Evolutionary conservation across 2,797 vertebrate genomes (phyloP).

Genomic region (Oreortyx pictus): DNA sequence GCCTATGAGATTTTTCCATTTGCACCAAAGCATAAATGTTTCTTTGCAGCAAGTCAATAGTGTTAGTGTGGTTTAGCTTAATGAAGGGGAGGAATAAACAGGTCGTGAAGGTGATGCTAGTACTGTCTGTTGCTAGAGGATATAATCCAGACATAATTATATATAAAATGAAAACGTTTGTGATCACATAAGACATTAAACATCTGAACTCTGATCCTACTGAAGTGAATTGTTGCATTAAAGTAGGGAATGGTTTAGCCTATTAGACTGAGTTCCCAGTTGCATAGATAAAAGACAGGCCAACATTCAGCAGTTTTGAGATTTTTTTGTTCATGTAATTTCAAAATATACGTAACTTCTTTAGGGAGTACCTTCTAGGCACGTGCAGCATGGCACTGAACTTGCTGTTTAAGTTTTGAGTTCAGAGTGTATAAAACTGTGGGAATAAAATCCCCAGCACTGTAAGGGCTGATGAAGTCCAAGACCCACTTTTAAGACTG

Average conservation of each 20-base stretch:
- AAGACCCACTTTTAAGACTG: no score
- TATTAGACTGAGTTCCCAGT: neutral
- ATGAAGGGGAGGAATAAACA: neutral
- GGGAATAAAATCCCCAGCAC: no score
- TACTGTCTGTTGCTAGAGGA: conserved; percentile 46
- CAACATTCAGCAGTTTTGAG: neutral
- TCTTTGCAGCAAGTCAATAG: conserved; percentile 51
- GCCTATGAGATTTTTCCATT: conserved; percentile 67
- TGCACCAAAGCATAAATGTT: conserved; percentile 58
- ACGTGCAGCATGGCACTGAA: neutral
- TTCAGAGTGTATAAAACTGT: neutral
- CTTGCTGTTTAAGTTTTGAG: neutral
- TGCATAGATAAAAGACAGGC: neutral
- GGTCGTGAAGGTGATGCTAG: conserved; percentile 63
- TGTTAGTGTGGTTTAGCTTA: conserved; percentile 55
- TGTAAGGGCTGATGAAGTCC: no score
- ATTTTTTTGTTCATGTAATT: neutral
- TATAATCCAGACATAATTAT: conserved; percentile 58
- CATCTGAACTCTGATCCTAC: conserved; percentile 30
- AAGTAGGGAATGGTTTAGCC: neutral
- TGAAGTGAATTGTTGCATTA: conserved; percentile 44
- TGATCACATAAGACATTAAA: conserved; percentile 20
- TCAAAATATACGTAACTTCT: neutral
- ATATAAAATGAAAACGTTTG: conserved; percentile 30
- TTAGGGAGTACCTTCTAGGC: neutral